Evolutionary conservation across 2,888 invertebrate species (phyloP).

Genomic region (Cantharis rustica): DNA sequence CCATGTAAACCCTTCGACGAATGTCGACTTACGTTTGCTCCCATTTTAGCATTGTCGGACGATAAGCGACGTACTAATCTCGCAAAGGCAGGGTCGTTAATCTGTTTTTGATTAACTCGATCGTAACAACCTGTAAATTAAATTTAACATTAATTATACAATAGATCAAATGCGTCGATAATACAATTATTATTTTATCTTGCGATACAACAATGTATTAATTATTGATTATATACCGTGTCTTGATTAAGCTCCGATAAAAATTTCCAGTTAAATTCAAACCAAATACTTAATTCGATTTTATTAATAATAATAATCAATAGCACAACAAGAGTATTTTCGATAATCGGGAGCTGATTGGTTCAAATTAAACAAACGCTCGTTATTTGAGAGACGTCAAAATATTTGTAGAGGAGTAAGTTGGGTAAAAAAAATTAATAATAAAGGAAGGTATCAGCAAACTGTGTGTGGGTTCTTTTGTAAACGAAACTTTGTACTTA

Average conservation of each 20-base stretch:
- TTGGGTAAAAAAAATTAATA: not conserved
- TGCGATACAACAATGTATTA: too few relatives aligned
- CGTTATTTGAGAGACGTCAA: too few relatives aligned
- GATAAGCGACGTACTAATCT: constrained; percentile 52
- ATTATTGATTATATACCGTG: too few relatives aligned
- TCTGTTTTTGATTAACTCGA: constrained; percentile 27
- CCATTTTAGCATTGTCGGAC: constrained; percentile 65
- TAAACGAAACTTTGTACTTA: not conserved
- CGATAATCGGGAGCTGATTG: not conserved
- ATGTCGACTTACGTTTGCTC: constrained; percentile 79
- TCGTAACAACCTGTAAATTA: not conserved
- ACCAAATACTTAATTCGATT: too few relatives aligned
- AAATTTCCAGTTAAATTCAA: too few relatives aligned
- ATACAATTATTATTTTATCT: not conserved
- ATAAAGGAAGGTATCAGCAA: not conserved
- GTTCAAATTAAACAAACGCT: not conserved
- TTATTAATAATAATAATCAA: too few relatives aligned
- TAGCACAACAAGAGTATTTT: not conserved
- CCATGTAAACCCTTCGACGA: constrained; percentile 74
- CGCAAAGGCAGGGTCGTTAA: constrained; percentile 59
- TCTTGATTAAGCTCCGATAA: too few relatives aligned
- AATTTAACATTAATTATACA: not conserved
- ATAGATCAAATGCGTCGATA: not conserved
- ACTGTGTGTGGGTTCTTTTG: not conserved
- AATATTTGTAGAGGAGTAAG: too few relatives aligned